These are phyloP conservation scores for Poeciliopsis infans DNA, from an alignment of 2,797 vertebrate genomes.

Conservation along the genomic window DNA sequence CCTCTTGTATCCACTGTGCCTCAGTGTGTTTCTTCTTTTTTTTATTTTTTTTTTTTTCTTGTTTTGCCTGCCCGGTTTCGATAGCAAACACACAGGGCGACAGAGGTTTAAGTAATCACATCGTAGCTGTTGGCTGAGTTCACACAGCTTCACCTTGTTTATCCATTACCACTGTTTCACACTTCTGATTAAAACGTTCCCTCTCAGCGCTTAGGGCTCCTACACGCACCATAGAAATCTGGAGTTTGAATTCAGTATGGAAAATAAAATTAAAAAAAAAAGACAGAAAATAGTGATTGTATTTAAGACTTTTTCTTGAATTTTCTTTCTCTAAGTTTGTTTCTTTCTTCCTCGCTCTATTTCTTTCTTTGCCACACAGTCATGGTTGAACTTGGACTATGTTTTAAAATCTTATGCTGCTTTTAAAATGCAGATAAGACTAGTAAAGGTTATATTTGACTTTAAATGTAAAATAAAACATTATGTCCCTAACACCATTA, in stretches of 20 bases:
- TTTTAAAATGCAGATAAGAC: neutral
- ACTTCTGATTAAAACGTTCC: constrained; percentile 51
- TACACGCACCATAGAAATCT: neutral
- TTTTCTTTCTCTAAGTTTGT: neutral
- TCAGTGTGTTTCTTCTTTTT: constrained; percentile 8
- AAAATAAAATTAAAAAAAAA: neutral
- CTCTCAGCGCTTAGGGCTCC: neutral
- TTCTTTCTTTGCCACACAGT: neutral
- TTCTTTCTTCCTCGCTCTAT: neutral
- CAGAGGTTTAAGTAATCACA: constrained; percentile 67
- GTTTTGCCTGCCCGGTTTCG: constrained; percentile 49
- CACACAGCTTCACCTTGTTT: constrained; percentile 59
- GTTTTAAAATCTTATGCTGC: neutral
- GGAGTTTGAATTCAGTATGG: neutral
- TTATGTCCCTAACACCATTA: neutral
- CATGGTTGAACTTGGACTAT: neutral
- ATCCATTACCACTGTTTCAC: constrained; percentile 55
- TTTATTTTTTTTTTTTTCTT: constrained; percentile 34
- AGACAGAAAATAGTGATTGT: neutral
- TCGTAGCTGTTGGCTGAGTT: constrained; percentile 23
- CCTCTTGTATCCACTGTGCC: constrained; percentile 24
- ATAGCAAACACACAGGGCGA: constrained; percentile 60
- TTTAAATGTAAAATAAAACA: neutral
- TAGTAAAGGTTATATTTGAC: constrained; percentile 32
- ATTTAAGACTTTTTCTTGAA: neutral